These are phyloP conservation scores for Scarus forsteni DNA, from an alignment of 2,797 vertebrate species.

Conservation along the genomic window DNA sequence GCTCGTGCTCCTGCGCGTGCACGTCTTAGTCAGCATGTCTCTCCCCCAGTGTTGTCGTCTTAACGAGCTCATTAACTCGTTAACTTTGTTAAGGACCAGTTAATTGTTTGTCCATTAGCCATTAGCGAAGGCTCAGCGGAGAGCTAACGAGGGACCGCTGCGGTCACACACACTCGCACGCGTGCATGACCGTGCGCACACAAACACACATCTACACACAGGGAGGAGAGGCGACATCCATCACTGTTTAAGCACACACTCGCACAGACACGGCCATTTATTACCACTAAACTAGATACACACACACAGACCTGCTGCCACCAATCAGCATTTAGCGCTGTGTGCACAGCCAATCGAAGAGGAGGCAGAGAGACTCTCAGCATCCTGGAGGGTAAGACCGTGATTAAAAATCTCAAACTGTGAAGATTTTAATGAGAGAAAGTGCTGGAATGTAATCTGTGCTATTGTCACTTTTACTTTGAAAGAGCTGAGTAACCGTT, in stretches of 20 bases:
- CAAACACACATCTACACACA: constrained; percentile 4
- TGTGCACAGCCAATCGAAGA: constrained; percentile 35
- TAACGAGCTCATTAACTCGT: constrained; percentile 75
- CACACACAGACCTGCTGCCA: constrained; percentile 18
- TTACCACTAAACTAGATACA: constrained; percentile 48
- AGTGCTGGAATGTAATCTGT: constrained; percentile 33
- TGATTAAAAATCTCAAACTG: constrained; percentile 45
- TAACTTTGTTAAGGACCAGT: constrained; percentile 76
- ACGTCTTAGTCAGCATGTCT: background rate
- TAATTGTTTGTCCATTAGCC: constrained; percentile 80
- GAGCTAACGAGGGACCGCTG: constrained; percentile 65
- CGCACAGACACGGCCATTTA: constrained; percentile 62
- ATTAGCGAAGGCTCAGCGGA: constrained; percentile 73
- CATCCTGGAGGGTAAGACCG: constrained; percentile 29
- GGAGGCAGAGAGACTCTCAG: constrained; percentile 28
- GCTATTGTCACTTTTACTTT: background rate
- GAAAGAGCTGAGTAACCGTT: background rate
- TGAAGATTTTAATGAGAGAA: constrained; percentile 22
- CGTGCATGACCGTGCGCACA: constrained; percentile 14
- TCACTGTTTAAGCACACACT: constrained; percentile 61
- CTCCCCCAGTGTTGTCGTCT: constrained; percentile 15
- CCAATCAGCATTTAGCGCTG: constrained; percentile 38
- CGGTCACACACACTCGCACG: constrained; percentile 29
- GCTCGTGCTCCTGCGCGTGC: background rate
- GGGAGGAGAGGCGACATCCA: constrained; percentile 55